Evolutionary conservation across 37 sponge, comb jelly and placozoan genomes (phyloP).

Genomic region (Mnemiopsis leidyi): DNA sequence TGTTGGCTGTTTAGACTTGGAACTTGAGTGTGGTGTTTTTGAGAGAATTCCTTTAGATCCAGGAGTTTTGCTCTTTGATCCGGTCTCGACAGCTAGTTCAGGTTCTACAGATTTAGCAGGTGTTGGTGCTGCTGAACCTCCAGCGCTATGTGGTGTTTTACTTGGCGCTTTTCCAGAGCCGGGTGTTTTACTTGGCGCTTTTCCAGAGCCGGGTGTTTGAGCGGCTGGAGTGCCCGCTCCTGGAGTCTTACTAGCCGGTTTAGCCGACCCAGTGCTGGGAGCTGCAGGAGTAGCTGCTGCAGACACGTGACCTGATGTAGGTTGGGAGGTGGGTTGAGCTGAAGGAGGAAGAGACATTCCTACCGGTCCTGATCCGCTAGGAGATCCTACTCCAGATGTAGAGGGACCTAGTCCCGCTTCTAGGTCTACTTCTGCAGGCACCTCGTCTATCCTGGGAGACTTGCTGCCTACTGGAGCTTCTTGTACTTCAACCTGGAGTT

Average conservation of each 20-base stretch:
- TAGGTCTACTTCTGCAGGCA: not conserved
- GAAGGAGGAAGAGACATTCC: constrained; percentile 12
- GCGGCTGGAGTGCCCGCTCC: not conserved
- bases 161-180: not conserved
- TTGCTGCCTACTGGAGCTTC: constrained; percentile 46
- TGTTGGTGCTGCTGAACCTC: not conserved
- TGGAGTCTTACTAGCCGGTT: not conserved
- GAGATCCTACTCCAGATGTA: not conserved
- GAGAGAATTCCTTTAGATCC: no score
- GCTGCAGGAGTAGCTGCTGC: not conserved
- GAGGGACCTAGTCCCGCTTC: constrained; percentile 50
- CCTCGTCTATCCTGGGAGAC: not conserved
- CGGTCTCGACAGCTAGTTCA: no score
- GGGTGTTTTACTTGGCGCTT: not conserved
- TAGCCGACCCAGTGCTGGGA: not conserved
- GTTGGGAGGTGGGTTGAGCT: not conserved
- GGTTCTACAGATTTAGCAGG: no score
- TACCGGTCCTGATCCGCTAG: not conserved
- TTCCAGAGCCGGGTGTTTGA: not conserved
- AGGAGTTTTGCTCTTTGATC: not conserved
- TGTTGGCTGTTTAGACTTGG: not conserved
- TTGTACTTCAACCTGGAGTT: constrained; percentile 41
- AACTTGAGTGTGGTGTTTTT: not conserved
- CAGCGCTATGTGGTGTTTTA: not conserved
- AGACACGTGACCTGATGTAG: no score